These are phyloP conservation scores for Leucoma salicis DNA, from an alignment of 2,888 invertebrate genomes.

Conservation along the genomic window DNA sequence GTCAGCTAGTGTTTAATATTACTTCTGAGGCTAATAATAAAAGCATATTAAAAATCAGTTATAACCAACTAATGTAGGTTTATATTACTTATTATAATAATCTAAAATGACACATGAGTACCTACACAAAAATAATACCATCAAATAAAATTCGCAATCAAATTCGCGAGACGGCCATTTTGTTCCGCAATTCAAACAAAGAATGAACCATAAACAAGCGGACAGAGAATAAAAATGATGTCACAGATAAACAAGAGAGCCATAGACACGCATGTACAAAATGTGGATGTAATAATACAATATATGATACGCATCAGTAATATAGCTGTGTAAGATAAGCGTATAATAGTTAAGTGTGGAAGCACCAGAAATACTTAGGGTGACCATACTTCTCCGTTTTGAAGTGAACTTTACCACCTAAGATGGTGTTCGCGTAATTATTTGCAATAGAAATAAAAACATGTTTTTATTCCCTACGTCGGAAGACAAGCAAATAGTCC, in stretches of 20 bases:
- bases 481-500: too few relatives aligned
- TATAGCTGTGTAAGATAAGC: conserved; percentile 28
- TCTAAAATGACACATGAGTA: neutral
- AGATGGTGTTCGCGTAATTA: too few relatives aligned
- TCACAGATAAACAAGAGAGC: conserved; percentile 25
- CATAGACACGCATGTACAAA: conserved; percentile 17
- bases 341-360: conserved; percentile 22
- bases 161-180: neutral
- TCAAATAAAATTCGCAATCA: neutral
- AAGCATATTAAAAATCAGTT: too few relatives aligned
- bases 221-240: conserved; percentile 32
- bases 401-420: too few relatives aligned
- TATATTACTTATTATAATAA: too few relatives aligned
- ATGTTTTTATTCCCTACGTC: too few relatives aligned
- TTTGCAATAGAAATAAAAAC: too few relatives aligned
- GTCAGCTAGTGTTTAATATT: too few relatives aligned
- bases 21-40: too few relatives aligned
- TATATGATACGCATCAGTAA: conserved; percentile 34
- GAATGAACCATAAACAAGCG: conserved; percentile 25
- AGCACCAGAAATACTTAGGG: conserved; percentile 13
- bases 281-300: conserved; percentile 30
- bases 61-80: too few relatives aligned
- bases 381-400: neutral
- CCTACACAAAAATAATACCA: neutral
- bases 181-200: conserved; percentile 3